A percentile compares a stretch with the other conserved stretches of the same genome.
These are phyloP conservation scores for Aphidius colemani DNA, from an alignment of 2,888 invertebrate species.

Conservation along the genomic window DNA sequence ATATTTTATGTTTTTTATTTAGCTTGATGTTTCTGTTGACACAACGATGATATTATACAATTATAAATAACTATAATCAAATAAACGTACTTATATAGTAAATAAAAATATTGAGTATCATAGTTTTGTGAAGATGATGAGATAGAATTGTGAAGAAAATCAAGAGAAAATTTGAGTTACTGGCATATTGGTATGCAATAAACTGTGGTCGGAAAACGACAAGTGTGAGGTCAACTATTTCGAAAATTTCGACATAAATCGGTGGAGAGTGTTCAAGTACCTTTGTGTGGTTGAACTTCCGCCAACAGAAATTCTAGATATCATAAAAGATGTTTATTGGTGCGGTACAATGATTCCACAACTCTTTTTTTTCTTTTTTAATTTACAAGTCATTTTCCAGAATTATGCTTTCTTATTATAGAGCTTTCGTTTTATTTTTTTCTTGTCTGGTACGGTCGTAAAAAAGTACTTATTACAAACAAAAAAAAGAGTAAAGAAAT, in stretches of 20 bases:
- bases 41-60: neutral
- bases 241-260: constrained; percentile 39
- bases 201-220: constrained; percentile 30
- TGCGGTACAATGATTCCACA: neutral
- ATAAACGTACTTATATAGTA: no score
- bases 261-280: constrained; percentile 33
- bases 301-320: constrained; percentile 21
- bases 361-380: no score
- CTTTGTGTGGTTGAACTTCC: constrained; percentile 16
- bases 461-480: neutral
- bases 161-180: neutral
- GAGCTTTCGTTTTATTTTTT: neutral
- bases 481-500: no score
- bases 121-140: neutral
- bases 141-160: no score
- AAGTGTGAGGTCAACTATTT: constrained; percentile 34
- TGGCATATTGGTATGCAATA: constrained; percentile 41
- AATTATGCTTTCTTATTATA: no score
- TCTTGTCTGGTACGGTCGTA: neutral
- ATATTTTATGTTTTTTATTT: no score
- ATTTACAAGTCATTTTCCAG: no score
- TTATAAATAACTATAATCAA: no score
- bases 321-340: constrained; percentile 13
- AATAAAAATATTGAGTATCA: neutral
- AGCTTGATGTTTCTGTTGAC: neutral